Evolutionary conservation across 2,888 invertebrate genomes (phyloP), one percentile per base, ranked within the genome.

Genomic region (Plagodis dolabraria): DNA sequence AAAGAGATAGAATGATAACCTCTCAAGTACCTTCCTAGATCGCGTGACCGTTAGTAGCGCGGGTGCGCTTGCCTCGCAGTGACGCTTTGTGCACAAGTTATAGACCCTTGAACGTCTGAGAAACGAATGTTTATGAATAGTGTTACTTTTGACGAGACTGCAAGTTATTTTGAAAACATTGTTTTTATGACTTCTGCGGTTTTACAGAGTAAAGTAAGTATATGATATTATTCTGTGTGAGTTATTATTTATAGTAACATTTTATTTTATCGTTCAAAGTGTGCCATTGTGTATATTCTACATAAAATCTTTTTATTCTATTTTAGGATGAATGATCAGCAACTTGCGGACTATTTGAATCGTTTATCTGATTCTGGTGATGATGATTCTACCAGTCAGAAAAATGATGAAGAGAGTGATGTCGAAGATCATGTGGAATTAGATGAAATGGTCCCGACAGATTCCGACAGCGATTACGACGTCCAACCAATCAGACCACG

Each of bases 401-500:
- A 57, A 52, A 52, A 40, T 36, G 57, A 57, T 54, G 49, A 49
- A 33, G 48, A 46, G 46, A 45, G 49, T 44, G 50, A 53, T 48
- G 60, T 60, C 34, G 60, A 48, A 46, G 53, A 61, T 55, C 53
- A 55, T 40, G 53, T 56, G 45, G 60, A 56, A 47, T 35, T 56
- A 44, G 60, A 60, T 48, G 56, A 56, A 52, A 46, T 46, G 45
- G 45, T 56, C 45, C 60, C 56, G 44, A 60, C 55, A 51, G 60
- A 60, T 60, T 55, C 60, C 51, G 55, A 52, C 52, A 52, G 56
- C 47, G 56, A 60, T 56, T 38, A 60, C 38, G 60, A 60, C 56
- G 56, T 45, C 44, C 52, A 60, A 60, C 48, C 49, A 49, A 56
- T 52, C 33, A 38, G 56, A 48, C 52, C 36, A 56, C 48, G 57